Conservation (phyloP, 2,888 invertebrate genomes). For the Chrysina gloriosa region DNA sequence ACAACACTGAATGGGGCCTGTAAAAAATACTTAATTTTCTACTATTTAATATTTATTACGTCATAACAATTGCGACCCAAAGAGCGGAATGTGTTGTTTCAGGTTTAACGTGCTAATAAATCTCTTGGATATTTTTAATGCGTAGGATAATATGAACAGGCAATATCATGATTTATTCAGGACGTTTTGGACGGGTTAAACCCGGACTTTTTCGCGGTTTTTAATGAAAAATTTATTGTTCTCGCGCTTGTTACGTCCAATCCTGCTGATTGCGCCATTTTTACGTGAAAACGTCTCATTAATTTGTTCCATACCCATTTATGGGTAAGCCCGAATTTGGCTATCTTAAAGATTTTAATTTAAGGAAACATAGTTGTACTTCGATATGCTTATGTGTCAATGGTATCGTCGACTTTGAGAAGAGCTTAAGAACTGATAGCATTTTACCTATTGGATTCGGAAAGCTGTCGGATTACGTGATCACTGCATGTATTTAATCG, state of each 20-base stretch:
- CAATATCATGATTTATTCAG: constrained; percentile 29
- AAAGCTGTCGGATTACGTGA: too few relatives aligned
- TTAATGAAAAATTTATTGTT: constrained; percentile 7
- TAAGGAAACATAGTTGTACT: too few relatives aligned
- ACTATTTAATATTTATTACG: background rate
- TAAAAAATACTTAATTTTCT: background rate
- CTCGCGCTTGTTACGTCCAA: too few relatives aligned
- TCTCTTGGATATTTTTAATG: constrained; percentile 8
- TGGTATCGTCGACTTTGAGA: too few relatives aligned
- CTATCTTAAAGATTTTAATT: too few relatives aligned
- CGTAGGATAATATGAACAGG: constrained; percentile 29
- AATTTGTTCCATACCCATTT: too few relatives aligned
- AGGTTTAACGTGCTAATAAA: constrained; percentile 1
- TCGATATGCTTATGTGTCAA: too few relatives aligned
- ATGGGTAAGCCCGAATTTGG: too few relatives aligned
- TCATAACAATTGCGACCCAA: background rate
- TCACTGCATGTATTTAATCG: too few relatives aligned
- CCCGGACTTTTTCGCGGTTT: constrained; percentile 4
- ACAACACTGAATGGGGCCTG: too few relatives aligned
- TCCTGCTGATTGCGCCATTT: background rate
- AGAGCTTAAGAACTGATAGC: too few relatives aligned
- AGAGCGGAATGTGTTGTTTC: background rate
- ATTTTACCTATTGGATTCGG: too few relatives aligned
- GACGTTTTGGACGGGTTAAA: background rate
- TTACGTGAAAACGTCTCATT: background rate